These are phyloP conservation scores for Sthenelais limicola DNA, from an alignment of 2,888 invertebrate species.

Conservation along the genomic window DNA sequence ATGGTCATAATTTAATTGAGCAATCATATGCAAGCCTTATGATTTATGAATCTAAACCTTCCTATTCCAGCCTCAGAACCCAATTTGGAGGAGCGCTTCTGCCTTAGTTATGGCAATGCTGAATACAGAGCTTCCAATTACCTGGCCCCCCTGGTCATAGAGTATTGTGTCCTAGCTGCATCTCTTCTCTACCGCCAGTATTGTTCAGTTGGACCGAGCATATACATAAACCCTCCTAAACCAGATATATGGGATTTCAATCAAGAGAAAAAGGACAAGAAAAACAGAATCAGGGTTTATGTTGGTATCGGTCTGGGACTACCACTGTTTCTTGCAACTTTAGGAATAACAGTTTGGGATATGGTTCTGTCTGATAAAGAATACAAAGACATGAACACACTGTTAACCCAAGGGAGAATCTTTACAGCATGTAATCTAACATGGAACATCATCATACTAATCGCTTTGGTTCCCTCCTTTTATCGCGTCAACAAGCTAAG, in stretches of 20 bases:
- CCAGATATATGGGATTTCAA: neutral
- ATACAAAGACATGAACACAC: neutral
- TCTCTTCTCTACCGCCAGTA: constrained; percentile 11
- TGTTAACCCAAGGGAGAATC: neutral
- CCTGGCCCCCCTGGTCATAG: constrained; percentile 20
- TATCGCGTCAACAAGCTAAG: neutral
- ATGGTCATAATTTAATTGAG: no score
- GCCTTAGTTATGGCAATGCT: neutral
- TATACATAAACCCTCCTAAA: neutral
- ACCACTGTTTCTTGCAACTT: constrained; percentile 7
- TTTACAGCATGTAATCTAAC: constrained; percentile 3
- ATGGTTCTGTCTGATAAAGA: neutral
- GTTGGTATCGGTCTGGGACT: neutral
- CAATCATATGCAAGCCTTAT: no score
- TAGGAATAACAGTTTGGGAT: neutral
- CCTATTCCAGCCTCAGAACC: no score
- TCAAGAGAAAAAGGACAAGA: neutral
- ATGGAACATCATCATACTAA: neutral
- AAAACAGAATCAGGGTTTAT: neutral
- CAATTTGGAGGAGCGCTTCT: neutral
- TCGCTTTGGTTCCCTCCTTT: constrained; percentile 2
- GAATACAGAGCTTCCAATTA: neutral
- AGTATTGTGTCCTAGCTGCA: constrained; percentile 14
- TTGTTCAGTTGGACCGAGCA: neutral
- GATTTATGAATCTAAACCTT: no score